A percentile compares a stretch with the other conserved stretches of the same genome.
phyloP scores from a whole-genome alignment of 1,140 invertebrate species.

The Drosophila ogumai region DNA sequence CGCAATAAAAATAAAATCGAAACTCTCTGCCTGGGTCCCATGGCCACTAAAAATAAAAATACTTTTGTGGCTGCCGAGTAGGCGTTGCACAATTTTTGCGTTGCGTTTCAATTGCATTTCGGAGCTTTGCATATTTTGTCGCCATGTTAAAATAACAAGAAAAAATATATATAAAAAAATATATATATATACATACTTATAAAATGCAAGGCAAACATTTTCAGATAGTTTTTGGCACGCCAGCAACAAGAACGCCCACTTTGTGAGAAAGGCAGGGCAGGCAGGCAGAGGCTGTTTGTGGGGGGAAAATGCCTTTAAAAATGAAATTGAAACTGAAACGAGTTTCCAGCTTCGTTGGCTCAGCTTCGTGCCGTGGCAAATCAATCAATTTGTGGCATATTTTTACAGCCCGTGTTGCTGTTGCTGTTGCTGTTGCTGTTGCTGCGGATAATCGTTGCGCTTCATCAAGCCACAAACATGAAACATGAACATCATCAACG shows the following conservation, averaged over 20 bases:
- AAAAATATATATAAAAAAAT: not conserved
- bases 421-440: conserved; percentile 32
- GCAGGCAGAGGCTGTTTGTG: not conserved
- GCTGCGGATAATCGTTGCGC: conserved; percentile 76
- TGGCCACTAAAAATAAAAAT: conserved; percentile 29
- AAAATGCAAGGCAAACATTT: not conserved
- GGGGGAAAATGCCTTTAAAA: conserved; percentile 67
- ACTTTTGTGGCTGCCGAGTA: conserved; percentile 61
- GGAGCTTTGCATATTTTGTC: conserved; percentile 72
- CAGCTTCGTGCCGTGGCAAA: conserved; percentile 80
- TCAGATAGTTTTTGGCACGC: conserved; percentile 68
- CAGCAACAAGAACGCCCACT: conserved; percentile 67
- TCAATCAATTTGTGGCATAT: conserved; percentile 81
- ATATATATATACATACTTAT: not conserved
- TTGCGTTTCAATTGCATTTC: conserved; percentile 79
- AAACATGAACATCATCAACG: conserved; percentile 82
- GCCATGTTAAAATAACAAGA: conserved; percentile 42
- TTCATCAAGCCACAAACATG: conserved; percentile 82
- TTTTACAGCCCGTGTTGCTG: conserved; percentile 53
- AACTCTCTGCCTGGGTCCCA: conserved; percentile 1
- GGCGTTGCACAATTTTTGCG: conserved; percentile 76
- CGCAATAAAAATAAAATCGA: conserved; percentile 57
- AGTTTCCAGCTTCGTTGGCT: conserved; percentile 61
- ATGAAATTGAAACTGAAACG: conserved; percentile 80
- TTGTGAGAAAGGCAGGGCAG: conserved; percentile 2